These are phyloP conservation scores for Grammomys surdaster DNA, from an alignment of 2,113 vertebrate species.

Conservation along the genomic window DNA sequence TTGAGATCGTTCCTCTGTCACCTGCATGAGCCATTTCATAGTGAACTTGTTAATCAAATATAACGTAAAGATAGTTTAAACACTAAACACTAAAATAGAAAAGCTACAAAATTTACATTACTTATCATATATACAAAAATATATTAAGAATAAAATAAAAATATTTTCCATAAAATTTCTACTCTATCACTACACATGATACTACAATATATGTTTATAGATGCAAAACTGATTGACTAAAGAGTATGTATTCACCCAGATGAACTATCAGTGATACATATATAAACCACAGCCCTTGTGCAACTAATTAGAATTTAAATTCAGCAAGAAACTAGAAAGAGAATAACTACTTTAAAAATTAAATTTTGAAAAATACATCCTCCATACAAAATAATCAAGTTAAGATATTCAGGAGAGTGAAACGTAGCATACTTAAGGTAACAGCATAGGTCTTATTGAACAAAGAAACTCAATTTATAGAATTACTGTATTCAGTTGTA, in stretches of 20 bases:
- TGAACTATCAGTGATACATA: not conserved
- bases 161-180: not conserved
- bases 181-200: not conserved
- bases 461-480: not conserved
- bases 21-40: slow-evolving; percentile 88
- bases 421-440: slow-evolving; percentile 32
- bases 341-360: not conserved
- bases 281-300: not conserved
- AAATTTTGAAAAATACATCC: slow-evolving; percentile 15
- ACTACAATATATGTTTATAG: slow-evolving; percentile 34
- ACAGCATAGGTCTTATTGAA: not conserved
- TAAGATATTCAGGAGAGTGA: slow-evolving; percentile 37
- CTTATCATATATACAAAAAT: slow-evolving; percentile 49
- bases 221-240: slow-evolving; percentile 38
- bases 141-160: slow-evolving; percentile 54
- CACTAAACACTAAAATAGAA: slow-evolving; percentile 44
- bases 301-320: slow-evolving; percentile 31
- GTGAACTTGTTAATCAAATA: slow-evolving; percentile 75
- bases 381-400: slow-evolving; percentile 9
- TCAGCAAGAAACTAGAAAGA: slow-evolving; percentile 10
- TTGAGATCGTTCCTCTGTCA: slow-evolving; percentile 92
- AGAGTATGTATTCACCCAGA: not conserved
- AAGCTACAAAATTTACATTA: not conserved
- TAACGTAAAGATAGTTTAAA: slow-evolving; percentile 13
- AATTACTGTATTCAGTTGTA: slow-evolving; percentile 17